phyloP scores from a whole-genome alignment of 2,888 invertebrate genomes.

The Euphydryas editha region DNA sequence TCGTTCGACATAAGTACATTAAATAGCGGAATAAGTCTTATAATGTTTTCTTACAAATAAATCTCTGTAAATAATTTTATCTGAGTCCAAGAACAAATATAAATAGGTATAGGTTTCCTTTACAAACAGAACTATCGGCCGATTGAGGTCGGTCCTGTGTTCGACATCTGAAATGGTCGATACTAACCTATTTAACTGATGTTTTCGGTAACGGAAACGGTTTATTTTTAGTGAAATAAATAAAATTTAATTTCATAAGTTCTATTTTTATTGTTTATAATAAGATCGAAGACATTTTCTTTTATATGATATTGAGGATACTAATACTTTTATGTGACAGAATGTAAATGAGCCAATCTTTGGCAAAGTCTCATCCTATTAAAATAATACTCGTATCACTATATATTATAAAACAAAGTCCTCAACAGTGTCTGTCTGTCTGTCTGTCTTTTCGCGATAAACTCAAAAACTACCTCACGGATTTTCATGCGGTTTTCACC shows the following conservation, averaged over 20 bases:
- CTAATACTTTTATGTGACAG: too few relatives aligned
- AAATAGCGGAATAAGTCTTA: neutral
- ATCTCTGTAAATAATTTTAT: constrained; percentile 5
- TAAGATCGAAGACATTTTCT: too few relatives aligned
- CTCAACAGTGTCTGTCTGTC: too few relatives aligned
- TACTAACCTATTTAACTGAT: neutral
- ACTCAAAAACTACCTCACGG: too few relatives aligned
- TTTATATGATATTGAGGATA: too few relatives aligned
- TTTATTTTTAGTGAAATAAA: neutral
- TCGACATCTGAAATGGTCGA: constrained; percentile 2
- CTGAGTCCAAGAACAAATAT: neutral
- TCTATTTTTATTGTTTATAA: too few relatives aligned
- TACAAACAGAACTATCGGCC: neutral
- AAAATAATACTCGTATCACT: too few relatives aligned
- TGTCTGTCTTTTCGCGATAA: too few relatives aligned
- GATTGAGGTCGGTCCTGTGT: constrained; percentile 9
- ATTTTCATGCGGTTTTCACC: too few relatives aligned
- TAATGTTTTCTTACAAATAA: neutral
- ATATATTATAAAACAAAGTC: too few relatives aligned
- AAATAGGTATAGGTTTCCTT: neutral
- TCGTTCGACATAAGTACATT: neutral
- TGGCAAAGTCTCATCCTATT: too few relatives aligned
- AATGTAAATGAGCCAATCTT: too few relatives aligned
- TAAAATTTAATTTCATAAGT: neutral
- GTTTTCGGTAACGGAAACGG: neutral